phyloP scores from a whole-genome alignment of 2,113 vertebrate genomes.

The Ciconia boyciana region DNA sequence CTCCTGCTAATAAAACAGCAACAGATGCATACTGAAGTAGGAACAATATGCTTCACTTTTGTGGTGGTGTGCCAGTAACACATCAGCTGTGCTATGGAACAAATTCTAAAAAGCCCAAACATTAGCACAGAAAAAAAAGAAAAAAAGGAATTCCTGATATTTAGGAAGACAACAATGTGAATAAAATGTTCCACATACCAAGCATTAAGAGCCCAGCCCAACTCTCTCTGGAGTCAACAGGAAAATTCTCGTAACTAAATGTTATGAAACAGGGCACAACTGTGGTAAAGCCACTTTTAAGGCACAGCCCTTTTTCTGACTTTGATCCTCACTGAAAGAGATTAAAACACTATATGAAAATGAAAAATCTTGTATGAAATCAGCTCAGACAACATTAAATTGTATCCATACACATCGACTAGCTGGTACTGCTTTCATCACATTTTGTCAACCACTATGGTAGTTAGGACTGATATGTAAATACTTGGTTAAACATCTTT shows the following conservation, averaged over 20 bases:
- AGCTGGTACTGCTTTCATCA: neutral
- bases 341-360: neutral
- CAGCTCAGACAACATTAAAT: neutral
- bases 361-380: neutral
- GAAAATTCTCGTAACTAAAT: neutral
- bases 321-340: neutral
- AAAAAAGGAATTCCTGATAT: neutral
- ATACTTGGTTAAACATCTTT: neutral
- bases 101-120: neutral
- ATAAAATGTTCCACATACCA: neutral
- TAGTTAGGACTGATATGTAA: neutral
- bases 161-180: neutral
- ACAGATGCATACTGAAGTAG: neutral
- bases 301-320: neutral
- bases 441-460: neutral
- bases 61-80: neutral
- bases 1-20: neutral
- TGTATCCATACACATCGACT: neutral
- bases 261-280: neutral
- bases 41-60: neutral
- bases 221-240: neutral
- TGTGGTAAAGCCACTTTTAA: neutral
- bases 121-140: neutral
- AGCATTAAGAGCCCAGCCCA: neutral
- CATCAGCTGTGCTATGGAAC: neutral